Base-by-base conservation (phyloP, 2,797 vertebrate species). In the Florisuga fusca region DNA sequence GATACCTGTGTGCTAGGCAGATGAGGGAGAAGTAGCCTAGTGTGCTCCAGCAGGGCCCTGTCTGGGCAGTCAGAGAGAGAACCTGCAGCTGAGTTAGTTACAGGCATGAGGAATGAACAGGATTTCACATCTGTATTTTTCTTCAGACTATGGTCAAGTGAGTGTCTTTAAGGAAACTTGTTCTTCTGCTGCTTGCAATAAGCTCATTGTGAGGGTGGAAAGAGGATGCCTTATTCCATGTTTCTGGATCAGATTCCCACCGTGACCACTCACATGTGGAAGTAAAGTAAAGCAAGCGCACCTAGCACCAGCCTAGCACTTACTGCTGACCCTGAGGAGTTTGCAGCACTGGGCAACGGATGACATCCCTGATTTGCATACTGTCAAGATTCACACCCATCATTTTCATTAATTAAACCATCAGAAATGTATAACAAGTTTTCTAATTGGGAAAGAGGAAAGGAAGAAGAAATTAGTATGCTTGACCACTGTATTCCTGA, bases 371-470 rank as follows among this genome's bases (percentile, higher is more conserved):
- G 63, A 77, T 93, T 81, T 95, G 80, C 87, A 91, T 85, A 57
- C 77, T 4, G 1, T 71, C 90, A 89, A 45, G 36, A 89, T 95
- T 92, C 86, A 66, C 0, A 6, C 69, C 46, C 80, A 95, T 82
- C 69, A 9, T 55, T 85, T 57, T 48, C 79, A 50, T 45, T 86
- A 57, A 94, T 95, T 91, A 84, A 95, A 92, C 58, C 63, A 90
- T 91, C 84, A 89, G 51, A 90, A 84, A 90, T 53, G 91, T 43
- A 33, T 34, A 90, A 93, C 41, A 71, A 94, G 86, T 55, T 84
- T n/a, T 75, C 78, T 94, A 94, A 96, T 10, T 76, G 84, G 57
- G 66, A 89, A 59, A 84, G 64, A 77, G 69, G 62, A 87, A 90
- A n/a, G 46, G 45, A 38, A 57, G 33, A 93, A 92, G 51, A 93